Percentiles rank a stretch among this genome's conserved stretches.
These are phyloP conservation scores for Mimumesa dahlbomi DNA, from an alignment of 2,888 invertebrate genomes.

Conservation along the genomic window DNA sequence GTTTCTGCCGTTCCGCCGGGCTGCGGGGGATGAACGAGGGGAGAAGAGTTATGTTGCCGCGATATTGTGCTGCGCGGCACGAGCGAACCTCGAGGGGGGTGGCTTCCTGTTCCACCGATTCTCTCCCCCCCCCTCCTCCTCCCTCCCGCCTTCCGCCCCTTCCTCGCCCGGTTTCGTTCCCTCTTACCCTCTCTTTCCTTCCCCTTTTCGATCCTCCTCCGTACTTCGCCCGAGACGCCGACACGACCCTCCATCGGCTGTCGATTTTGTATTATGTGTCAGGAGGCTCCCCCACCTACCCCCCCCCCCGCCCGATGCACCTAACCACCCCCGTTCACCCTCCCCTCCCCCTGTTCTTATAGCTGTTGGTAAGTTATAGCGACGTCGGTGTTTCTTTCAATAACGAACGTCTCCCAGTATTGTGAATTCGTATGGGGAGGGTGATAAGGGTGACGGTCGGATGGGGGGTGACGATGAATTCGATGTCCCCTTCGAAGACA, in stretches of 20 bases:
- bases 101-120: slow-evolving; percentile 62
- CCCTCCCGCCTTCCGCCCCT: slow-evolving; percentile 29
- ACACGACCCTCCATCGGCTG: slow-evolving; percentile 58
- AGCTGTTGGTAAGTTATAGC: slow-evolving; percentile 39
- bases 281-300: slow-evolving; percentile 50
- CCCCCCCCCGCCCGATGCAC: slow-evolving; percentile 33
- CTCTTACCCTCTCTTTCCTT: slow-evolving; percentile 27
- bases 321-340: not conserved
- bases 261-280: slow-evolving; percentile 76
- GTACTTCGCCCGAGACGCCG: slow-evolving; percentile 33
- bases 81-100: slow-evolving; percentile 70
- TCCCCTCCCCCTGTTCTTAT: slow-evolving; percentile 24
- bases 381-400: slow-evolving; percentile 45
- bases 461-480: slow-evolving; percentile 6
- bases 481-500: no score
- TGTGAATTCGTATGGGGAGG: slow-evolving; percentile 26
- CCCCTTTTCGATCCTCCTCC: slow-evolving; percentile 38
- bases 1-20: slow-evolving; percentile 75
- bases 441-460: no score
- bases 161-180: slow-evolving; percentile 29
- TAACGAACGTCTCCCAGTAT: slow-evolving; percentile 34
- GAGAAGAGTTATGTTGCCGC: slow-evolving; percentile 80
- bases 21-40: slow-evolving; percentile 76
- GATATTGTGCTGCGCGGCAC: slow-evolving; percentile 80
- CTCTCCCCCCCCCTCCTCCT: slow-evolving; percentile 36